phyloP scores from a whole-genome alignment of 2,797 vertebrate genomes.

The Paramormyrops hopkinsi region DNA sequence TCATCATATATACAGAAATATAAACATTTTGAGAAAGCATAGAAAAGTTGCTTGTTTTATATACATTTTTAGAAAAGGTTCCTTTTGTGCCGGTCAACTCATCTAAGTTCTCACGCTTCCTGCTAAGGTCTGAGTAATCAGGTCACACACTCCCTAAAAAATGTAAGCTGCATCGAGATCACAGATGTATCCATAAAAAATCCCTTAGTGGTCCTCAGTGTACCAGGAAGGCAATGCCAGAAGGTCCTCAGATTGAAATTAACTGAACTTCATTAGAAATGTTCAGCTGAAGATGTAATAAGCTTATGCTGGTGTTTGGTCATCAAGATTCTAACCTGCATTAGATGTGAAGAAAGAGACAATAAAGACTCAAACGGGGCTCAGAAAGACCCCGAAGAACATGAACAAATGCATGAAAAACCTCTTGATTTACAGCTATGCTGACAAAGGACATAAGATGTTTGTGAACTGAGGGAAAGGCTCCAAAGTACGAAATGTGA shows the following conservation, averaged over 20 bases:
- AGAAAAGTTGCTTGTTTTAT: not conserved
- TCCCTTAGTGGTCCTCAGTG: not conserved
- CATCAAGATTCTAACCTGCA: not conserved
- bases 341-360: not conserved
- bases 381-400: not conserved
- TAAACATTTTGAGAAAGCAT: not conserved
- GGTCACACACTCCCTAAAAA: not conserved
- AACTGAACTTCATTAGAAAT: not conserved
- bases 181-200: not conserved
- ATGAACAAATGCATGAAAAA: not conserved
- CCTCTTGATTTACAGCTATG: not conserved
- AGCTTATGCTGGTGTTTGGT: not conserved
- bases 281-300: not conserved
- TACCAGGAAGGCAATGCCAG: not conserved
- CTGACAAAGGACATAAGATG: not conserved
- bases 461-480: not conserved
- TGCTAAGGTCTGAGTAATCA: not conserved
- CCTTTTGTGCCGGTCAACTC: not conserved
- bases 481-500: not conserved
- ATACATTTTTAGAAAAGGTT: not conserved
- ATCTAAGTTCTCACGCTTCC: not conserved
- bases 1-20: not conserved
- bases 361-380: not conserved
- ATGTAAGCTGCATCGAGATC: not conserved
- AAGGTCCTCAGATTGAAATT: not conserved